Evolutionary conservation across 2,797 vertebrate genomes (phyloP).

Genomic region (Sebastes minor): DNA sequence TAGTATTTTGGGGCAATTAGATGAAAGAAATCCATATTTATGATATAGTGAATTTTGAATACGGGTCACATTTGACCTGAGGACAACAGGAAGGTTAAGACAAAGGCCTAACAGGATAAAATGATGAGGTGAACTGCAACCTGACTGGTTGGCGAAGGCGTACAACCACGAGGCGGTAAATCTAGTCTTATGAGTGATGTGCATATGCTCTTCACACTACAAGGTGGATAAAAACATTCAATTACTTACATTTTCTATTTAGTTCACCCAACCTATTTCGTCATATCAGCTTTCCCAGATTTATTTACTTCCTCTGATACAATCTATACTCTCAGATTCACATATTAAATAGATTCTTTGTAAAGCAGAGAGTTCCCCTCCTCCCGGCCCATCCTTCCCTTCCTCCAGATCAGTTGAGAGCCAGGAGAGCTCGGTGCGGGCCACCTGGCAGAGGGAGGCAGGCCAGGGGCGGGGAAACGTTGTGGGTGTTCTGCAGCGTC

Average conservation of each 20-base stretch:
- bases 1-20: no score
- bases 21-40: no score
- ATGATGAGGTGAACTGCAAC: no score
- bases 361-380: neutral
- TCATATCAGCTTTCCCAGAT: neutral
- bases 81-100: no score
- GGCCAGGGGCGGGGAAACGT: slow-evolving; percentile 29
- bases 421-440: neutral
- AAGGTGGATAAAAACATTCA: neutral
- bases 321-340: neutral
- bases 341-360: neutral
- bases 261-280: neutral
- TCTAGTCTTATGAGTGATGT: no score
- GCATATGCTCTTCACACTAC: neutral
- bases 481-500: slow-evolving; percentile 69
- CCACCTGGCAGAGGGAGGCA: slow-evolving; percentile 45
- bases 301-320: no score
- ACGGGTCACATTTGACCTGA: no score
- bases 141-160: no score
- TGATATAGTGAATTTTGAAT: no score
- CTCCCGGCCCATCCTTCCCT: neutral
- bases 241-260: neutral
- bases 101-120: no score
- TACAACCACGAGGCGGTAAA: no score
- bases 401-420: neutral